Conservation (phyloP, 2,113 vertebrate species). For the Anarrhichthys ocellatus region DNA sequence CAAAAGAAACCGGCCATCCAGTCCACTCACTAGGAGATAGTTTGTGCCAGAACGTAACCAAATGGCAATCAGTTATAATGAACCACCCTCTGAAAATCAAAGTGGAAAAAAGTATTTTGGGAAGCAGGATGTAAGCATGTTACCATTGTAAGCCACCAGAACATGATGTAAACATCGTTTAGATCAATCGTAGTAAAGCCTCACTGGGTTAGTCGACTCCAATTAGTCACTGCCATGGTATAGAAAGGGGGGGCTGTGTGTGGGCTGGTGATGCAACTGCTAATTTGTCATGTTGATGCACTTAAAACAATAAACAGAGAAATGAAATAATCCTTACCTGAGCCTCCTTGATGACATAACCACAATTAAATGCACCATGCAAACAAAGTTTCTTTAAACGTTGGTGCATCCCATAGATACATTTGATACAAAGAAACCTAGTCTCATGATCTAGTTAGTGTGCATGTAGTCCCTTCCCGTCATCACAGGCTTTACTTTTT, state of each 20-base stretch:
- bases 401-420: neutral
- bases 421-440: neutral
- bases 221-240: neutral
- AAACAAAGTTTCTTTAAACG: neutral
- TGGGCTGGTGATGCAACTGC: neutral
- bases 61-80: neutral
- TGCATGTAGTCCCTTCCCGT: neutral
- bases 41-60: neutral
- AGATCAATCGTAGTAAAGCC: neutral
- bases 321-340: neutral
- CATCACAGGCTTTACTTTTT: conserved; percentile 7
- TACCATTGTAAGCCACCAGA: conserved; percentile 2
- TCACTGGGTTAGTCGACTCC: neutral
- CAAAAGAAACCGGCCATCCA: neutral
- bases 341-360: neutral
- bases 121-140: neutral
- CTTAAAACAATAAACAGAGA: neutral
- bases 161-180: neutral
- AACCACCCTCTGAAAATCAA: neutral
- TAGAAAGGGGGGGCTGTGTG: neutral
- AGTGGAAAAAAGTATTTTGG: neutral
- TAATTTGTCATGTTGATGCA: neutral
- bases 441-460: neutral
- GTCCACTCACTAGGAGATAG: neutral
- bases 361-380: neutral